Conservation (phyloP, 2,888 invertebrate genomes). For the Chymomyza amoena region DNA sequence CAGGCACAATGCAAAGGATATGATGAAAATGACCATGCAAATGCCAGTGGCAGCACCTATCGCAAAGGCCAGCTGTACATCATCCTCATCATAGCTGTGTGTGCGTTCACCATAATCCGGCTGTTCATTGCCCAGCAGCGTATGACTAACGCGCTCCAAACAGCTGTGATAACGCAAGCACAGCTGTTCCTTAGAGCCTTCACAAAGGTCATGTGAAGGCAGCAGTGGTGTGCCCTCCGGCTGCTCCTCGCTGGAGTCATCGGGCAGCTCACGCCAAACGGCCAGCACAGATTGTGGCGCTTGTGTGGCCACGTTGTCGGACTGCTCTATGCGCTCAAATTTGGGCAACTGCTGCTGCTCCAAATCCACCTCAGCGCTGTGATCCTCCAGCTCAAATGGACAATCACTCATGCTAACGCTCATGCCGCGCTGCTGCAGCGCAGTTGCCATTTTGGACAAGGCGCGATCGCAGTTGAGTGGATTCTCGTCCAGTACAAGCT, state of each 20-base stretch:
- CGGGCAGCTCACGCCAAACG: conserved; percentile 43
- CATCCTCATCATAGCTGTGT: conserved; percentile 60
- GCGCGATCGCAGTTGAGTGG: conserved; percentile 81
- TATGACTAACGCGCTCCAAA: conserved; percentile 57
- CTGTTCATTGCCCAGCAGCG: conserved; percentile 40
- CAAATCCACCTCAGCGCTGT: conserved; percentile 18
- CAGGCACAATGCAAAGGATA: conserved; percentile 65
- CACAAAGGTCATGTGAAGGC: conserved; percentile 42
- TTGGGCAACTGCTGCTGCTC: conserved; percentile 26
- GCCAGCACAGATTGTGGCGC: conserved; percentile 41
- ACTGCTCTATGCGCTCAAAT: conserved; percentile 70
- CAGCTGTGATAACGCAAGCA: conserved; percentile 70
- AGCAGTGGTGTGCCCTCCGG: conserved; percentile 42
- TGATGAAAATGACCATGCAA: conserved; percentile 63
- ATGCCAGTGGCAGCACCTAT: conserved; percentile 71
- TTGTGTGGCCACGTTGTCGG: conserved; percentile 13
- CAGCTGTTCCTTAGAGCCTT: conserved; percentile 50
- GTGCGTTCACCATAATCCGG: conserved; percentile 29
- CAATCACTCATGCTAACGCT: conserved; percentile 63
- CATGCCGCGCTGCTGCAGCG: conserved; percentile 59
- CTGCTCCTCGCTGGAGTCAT: conserved; percentile 45
- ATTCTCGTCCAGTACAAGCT: conserved; percentile 81
- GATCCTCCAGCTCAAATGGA: conserved; percentile 28
- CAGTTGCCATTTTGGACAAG: conserved; percentile 58
- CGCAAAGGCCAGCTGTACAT: conserved; percentile 70